These are phyloP conservation scores for Sterrhoptilus dennistouni DNA, from an alignment of 2,113 vertebrate species.

Conservation along the genomic window DNA sequence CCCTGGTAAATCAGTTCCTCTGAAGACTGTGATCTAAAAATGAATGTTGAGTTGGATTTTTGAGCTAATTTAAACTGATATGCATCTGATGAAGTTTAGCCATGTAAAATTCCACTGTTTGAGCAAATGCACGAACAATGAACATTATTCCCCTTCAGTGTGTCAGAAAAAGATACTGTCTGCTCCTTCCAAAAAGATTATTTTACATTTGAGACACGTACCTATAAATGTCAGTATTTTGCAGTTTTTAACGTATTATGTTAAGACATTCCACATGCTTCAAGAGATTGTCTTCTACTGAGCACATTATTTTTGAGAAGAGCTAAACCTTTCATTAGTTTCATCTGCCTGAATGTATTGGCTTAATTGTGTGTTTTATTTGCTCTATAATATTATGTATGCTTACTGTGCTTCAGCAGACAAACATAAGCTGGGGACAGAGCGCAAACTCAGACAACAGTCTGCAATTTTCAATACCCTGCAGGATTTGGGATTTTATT, in stretches of 20 bases:
- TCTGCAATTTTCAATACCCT: background rate
- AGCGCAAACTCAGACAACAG: background rate
- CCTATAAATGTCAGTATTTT: conserved; percentile 9
- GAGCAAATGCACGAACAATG: conserved; percentile 21
- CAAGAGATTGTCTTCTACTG: background rate
- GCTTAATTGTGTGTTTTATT: conserved; percentile 2
- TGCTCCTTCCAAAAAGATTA: background rate
- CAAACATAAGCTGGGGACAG: background rate
- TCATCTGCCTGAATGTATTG: background rate
- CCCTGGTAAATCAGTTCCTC: conserved; percentile 30
- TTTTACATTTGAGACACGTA: conserved; percentile 41
- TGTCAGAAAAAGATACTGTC: conserved; percentile 31
- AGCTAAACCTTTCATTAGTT: background rate
- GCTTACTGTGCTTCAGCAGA: background rate
- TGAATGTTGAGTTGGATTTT: conserved; percentile 2
- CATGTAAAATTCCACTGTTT: conserved; percentile 17
- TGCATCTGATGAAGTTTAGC: background rate
- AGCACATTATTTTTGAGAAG: background rate
- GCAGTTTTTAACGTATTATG: background rate
- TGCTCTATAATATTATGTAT: background rate
- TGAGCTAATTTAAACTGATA: conserved; percentile 44
- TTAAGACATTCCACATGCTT: background rate
- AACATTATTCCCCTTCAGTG: conserved; percentile 11
- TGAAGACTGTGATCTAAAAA: conserved; percentile 36
- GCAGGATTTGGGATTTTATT: background rate